phyloP scores from a whole-genome alignment of 2,888 invertebrate genomes.

The Archips crataeganus region DNA sequence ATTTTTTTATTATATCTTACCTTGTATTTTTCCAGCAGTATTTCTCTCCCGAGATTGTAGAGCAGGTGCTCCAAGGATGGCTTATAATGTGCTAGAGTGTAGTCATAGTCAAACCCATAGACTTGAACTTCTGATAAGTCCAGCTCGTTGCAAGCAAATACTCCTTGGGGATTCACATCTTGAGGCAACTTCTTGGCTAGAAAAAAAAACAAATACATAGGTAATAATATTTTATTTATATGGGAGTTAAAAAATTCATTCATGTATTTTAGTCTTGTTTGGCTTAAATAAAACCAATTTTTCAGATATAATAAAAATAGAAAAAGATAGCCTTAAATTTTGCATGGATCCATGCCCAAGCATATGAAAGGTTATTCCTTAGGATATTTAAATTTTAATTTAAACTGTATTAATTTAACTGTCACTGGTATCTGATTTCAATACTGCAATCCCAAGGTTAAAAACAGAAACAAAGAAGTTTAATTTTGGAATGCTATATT shows the following conservation, averaged over 20 bases:
- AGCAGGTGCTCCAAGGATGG: slow-evolving; percentile 94
- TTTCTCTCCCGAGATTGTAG: slow-evolving; percentile 95
- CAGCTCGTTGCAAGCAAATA: slow-evolving; percentile 98
- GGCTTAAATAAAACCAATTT: no score
- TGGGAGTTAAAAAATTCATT: no score
- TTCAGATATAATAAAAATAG: no score
- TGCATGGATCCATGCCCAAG: no score
- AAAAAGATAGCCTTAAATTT: no score
- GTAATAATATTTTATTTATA: no score
- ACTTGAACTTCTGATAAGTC: slow-evolving; percentile 96
- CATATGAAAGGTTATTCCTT: no score
- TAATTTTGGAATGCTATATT: slow-evolving; percentile 41
- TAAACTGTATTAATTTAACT: background rate
- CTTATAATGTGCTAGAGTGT: slow-evolving; percentile 98
- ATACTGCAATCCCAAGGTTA: background rate
- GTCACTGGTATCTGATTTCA: background rate
- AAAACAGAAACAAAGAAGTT: slow-evolving; percentile 18
- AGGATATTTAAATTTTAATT: no score
- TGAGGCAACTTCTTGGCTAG: slow-evolving; percentile 94
- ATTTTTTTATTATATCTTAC: slow-evolving; percentile 74
- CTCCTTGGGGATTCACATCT: slow-evolving; percentile 94
- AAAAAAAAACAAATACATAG: background rate
- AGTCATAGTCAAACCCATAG: slow-evolving; percentile 99
- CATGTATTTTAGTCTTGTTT: no score
- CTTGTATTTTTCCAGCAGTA: slow-evolving; percentile 94